These are phyloP conservation scores for Syrmaticus mikado DNA, from an alignment of 2,113 vertebrate genomes.

Conservation along the genomic window DNA sequence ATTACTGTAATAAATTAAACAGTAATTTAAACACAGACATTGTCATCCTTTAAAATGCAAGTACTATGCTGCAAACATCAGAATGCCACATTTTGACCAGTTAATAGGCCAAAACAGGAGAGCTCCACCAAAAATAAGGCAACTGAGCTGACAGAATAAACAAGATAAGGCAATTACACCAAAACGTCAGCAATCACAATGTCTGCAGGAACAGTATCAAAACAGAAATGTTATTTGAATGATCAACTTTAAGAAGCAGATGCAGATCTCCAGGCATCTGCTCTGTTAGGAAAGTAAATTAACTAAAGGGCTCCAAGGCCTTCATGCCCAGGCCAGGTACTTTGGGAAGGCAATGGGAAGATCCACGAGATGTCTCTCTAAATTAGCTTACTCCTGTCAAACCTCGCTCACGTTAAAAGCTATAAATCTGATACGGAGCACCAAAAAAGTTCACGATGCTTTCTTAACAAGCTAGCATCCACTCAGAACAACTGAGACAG, in stretches of 20 bases:
- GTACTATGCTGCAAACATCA: neutral
- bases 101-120: neutral
- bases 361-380: neutral
- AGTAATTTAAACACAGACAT: neutral
- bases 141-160: neutral
- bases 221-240: neutral
- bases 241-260: neutral
- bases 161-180: neutral
- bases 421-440: neutral
- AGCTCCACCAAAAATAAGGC: neutral
- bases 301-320: neutral
- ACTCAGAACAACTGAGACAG: neutral
- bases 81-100: neutral
- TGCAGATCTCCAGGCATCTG: neutral
- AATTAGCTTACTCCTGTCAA: neutral
- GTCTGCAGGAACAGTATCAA: neutral
- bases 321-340: neutral
- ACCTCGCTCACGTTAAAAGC: neutral
- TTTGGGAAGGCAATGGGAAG: neutral
- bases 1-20: neutral
- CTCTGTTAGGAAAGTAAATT: neutral
- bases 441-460: neutral
- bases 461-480: neutral
- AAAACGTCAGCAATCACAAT: neutral
- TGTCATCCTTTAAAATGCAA: neutral